Evolutionary conservation across 2,797 vertebrate species (phyloP).

Genomic region (Miichthys miiuy): DNA sequence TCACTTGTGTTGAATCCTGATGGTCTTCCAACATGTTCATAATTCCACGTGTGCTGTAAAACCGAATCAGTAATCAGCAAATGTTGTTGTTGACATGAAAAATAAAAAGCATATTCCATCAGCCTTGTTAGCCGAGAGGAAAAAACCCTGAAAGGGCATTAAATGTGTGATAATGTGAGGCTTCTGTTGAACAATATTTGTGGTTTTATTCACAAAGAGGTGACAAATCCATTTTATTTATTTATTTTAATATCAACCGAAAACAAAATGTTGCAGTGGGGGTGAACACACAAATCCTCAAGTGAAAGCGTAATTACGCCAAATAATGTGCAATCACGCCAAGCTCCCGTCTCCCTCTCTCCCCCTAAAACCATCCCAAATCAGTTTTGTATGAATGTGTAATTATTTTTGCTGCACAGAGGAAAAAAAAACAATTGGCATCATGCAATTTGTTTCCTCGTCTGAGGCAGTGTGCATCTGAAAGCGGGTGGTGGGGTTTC

Average conservation of each 20-base stretch:
- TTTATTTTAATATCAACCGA: constrained; percentile 22
- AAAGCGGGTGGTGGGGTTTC: constrained; percentile 23
- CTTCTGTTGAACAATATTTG: constrained; percentile 40
- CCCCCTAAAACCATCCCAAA: constrained; percentile 58
- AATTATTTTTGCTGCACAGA: constrained; percentile 67
- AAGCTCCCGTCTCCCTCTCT: constrained; percentile 26
- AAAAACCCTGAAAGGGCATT: constrained; percentile 33
- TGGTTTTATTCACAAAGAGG: constrained; percentile 48
- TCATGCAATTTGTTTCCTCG: constrained; percentile 56
- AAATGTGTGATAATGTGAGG: constrained; percentile 41
- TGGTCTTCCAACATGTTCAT: not conserved
- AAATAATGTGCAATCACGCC: constrained; percentile 73
- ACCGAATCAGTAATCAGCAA: constrained; percentile 56
- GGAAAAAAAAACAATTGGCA: constrained; percentile 51
- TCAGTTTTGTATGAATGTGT: constrained; percentile 72
- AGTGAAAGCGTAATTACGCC: constrained; percentile 71
- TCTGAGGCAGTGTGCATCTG: constrained; percentile 42
- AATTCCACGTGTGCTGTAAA: constrained; percentile 20
- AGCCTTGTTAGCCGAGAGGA: constrained; percentile 41
- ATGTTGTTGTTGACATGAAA: constrained; percentile 39
- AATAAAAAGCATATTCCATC: constrained; percentile 50
- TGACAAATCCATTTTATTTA: constrained; percentile 60
- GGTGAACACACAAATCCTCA: constrained; percentile 61
- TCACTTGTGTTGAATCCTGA: not conserved
- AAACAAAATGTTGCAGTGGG: constrained; percentile 46